These are phyloP conservation scores for Coryphaenoides rupestris DNA, from an alignment of 2,113 vertebrate genomes.

Conservation along the genomic window DNA sequence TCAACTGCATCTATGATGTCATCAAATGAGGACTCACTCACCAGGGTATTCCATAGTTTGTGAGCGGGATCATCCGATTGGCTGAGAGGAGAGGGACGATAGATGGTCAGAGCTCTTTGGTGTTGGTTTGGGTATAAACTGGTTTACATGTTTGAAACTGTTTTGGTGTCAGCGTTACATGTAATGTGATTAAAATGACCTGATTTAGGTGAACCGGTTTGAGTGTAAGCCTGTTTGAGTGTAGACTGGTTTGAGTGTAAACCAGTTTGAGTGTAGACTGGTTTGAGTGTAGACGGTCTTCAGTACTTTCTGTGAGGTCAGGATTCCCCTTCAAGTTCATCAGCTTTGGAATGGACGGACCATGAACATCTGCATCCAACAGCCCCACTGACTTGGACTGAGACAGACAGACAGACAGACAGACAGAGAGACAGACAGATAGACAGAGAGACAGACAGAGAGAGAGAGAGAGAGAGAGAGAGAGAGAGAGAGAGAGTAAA, in stretches of 20 bases:
- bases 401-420: neutral
- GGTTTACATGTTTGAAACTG: too few species aligned
- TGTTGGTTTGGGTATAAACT: too few species aligned
- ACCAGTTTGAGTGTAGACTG: too few species aligned
- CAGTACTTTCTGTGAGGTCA: conserved; percentile 85
- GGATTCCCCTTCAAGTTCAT: conserved; percentile 96
- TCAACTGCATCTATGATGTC: neutral
- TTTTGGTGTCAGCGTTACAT: too few species aligned
- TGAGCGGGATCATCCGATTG: conserved; percentile 91
- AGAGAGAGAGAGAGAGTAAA: neutral
- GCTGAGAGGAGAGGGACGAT: conserved; percentile 66
- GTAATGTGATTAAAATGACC: too few species aligned
- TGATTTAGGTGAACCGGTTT: too few species aligned
- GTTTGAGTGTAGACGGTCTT: neutral
- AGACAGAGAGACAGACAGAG: too few species aligned
- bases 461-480: neutral
- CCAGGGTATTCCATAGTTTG: conserved; percentile 93
- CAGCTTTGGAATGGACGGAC: conserved; percentile 91
- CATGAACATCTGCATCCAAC: conserved; percentile 91
- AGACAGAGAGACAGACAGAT: neutral
- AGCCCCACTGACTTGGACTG: conserved; percentile 85
- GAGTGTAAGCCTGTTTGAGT: too few species aligned
- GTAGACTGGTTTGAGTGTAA: too few species aligned
- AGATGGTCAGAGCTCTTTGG: too few species aligned
- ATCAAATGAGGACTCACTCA: conserved; percentile 61